Evolutionary conservation across 1,140 invertebrate species (phyloP).

Genomic region (Bombus vancouverensis): DNA sequence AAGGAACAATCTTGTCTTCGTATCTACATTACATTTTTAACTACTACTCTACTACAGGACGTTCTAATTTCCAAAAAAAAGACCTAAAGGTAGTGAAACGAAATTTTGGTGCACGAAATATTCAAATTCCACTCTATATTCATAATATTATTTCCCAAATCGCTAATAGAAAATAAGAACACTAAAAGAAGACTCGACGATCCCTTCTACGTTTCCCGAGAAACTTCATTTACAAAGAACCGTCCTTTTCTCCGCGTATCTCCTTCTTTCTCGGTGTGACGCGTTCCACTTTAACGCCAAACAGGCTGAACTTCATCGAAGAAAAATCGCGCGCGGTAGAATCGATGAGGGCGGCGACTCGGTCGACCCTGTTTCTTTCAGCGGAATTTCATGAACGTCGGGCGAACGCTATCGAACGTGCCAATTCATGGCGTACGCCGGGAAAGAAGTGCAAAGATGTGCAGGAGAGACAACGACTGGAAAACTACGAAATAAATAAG

Average conservation of each 20-base stretch:
- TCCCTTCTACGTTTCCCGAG: background rate
- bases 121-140: background rate
- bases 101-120: background rate
- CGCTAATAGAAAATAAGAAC: background rate
- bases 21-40: too few species aligned
- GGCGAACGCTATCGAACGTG: constrained; percentile 3
- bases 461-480: background rate
- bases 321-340: constrained; percentile 29
- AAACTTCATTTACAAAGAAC: constrained; percentile 8
- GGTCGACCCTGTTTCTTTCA: constrained; percentile 31
- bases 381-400: constrained; percentile 32
- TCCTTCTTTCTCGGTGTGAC: background rate
- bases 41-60: background rate
- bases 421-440: background rate
- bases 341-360: constrained; percentile 21
- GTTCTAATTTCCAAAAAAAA: background rate
- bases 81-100: background rate
- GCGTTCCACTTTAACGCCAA: constrained; percentile 21
- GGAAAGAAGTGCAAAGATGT: background rate
- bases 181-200: background rate
- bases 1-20: too few species aligned
- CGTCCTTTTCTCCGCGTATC: background rate
- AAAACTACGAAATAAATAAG: background rate
- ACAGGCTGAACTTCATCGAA: constrained; percentile 28
- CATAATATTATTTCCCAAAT: background rate